phyloP scores from a whole-genome alignment of 2,888 invertebrate genomes.

The Muscina levida region DNA sequence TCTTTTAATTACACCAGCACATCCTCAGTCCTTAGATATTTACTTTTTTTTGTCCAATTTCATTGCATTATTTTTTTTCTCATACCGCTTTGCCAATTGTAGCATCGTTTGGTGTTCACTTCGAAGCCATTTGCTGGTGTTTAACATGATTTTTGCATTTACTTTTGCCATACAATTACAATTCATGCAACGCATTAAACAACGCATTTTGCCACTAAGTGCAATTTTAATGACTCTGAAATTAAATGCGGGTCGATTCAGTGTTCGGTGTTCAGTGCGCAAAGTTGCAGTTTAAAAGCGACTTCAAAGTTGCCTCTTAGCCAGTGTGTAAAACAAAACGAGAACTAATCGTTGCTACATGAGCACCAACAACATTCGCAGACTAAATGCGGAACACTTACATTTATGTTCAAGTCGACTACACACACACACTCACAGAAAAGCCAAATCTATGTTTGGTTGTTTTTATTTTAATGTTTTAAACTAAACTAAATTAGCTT shows the following conservation, averaged over 20 bases:
- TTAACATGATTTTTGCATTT: slow-evolving; percentile 76
- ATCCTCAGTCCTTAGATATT: too few relatives aligned
- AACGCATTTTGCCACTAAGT: slow-evolving; percentile 64
- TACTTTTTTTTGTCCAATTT: neutral
- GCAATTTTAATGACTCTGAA: slow-evolving; percentile 75
- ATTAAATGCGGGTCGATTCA: slow-evolving; percentile 75
- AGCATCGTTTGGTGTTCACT: slow-evolving; percentile 40
- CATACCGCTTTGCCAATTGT: too few relatives aligned
- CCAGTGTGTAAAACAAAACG: slow-evolving; percentile 43
- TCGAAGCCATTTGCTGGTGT: slow-evolving; percentile 60
- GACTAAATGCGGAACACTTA: slow-evolving; percentile 62
- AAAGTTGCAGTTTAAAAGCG: neutral
- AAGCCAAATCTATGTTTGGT: slow-evolving; percentile 6
- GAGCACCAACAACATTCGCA: slow-evolving; percentile 33
- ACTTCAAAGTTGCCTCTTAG: neutral
- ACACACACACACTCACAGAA: neutral
- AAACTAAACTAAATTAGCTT: slow-evolving; percentile 74
- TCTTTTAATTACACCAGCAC: slow-evolving; percentile 21
- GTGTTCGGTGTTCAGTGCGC: slow-evolving; percentile 35
- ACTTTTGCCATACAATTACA: slow-evolving; percentile 57
- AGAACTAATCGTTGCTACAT: slow-evolving; percentile 56
- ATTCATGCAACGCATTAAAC: slow-evolving; percentile 54
- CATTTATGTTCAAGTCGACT: slow-evolving; percentile 62
- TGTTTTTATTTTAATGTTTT: slow-evolving; percentile 3
- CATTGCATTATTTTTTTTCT: too few relatives aligned